Percentiles rank a stretch among this genome's conserved stretches.
Conservation (phyloP, 2,797 vertebrate species). For the Tragopan temminckii region DNA sequence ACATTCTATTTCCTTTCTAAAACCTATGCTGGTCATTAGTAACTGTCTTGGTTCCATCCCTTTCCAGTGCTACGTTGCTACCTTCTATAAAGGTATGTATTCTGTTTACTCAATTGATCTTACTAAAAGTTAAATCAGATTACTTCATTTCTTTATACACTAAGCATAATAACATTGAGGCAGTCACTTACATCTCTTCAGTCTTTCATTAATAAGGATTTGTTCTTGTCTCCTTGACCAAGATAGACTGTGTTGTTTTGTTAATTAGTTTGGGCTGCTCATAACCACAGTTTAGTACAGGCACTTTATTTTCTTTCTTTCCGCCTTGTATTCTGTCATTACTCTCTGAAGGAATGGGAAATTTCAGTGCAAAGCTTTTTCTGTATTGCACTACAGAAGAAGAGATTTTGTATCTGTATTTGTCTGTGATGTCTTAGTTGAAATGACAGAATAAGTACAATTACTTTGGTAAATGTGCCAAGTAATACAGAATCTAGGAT, state of each 20-base stretch:
- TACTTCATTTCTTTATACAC: background rate
- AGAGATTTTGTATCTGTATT: accelerated
- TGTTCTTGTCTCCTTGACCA: constrained; percentile 36
- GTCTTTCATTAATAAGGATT: constrained; percentile 6
- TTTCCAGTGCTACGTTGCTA: accelerated
- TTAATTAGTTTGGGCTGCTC: constrained; percentile 22
- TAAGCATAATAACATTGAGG: background rate
- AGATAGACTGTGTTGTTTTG: constrained; percentile 18
- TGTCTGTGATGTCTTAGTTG: background rate
- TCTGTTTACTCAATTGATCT: background rate
- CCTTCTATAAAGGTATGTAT: background rate
- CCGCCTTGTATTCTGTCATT: background rate
- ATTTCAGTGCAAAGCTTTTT: background rate
- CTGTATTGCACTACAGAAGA: background rate
- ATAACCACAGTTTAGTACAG: background rate
- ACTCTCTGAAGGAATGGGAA: background rate
- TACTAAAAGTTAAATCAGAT: background rate
- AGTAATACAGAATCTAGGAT: constrained; percentile 48
- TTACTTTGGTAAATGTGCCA: constrained; percentile 26
- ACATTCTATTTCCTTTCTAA: background rate
- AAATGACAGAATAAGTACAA: constrained; percentile 44
- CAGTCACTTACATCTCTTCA: constrained; percentile 38
- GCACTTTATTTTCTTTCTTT: background rate
- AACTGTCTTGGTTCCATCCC: background rate
- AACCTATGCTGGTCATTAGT: background rate